A percentile compares a stretch with the other conserved stretches of the same genome.
Evolutionary conservation across 2,888 invertebrate species (phyloP).

Genomic region (Thereva unica): DNA sequence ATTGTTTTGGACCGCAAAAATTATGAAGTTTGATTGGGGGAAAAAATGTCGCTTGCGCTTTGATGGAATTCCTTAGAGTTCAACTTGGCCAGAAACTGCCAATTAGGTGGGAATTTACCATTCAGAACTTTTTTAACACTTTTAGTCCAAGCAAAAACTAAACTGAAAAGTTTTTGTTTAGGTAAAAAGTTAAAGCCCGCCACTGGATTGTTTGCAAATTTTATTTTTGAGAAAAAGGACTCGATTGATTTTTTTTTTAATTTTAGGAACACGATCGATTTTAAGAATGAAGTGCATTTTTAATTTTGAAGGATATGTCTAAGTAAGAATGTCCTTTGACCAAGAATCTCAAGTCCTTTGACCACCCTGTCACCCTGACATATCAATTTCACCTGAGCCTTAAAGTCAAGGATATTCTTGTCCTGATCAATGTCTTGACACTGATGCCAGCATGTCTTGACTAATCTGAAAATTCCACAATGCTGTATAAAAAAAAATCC

Average conservation of each 20-base stretch:
- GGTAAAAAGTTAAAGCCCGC: too few species aligned
- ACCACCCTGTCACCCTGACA: constrained; percentile 8
- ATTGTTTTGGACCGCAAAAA: constrained; percentile 1
- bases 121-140: too few species aligned
- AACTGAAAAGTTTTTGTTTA: neutral
- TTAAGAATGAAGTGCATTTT: too few species aligned
- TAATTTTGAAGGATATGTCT: too few species aligned
- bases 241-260: neutral
- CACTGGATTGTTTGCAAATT: too few species aligned
- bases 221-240: neutral
- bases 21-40: neutral
- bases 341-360: neutral
- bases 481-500: constrained; percentile 14
- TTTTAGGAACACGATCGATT: too few species aligned
- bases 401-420: neutral
- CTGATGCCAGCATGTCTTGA: constrained; percentile 17
- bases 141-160: neutral
- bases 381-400: constrained; percentile 23
- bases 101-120: constrained; percentile 40
- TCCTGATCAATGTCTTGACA: constrained; percentile 1
- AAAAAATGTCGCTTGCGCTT: constrained; percentile 22
- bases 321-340: neutral
- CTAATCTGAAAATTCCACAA: constrained; percentile 26
- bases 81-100: constrained; percentile 28
- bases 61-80: constrained; percentile 14